Base-by-base conservation (phyloP, 2,113 vertebrate species). In the Hippopotamus amphibius region DNA sequence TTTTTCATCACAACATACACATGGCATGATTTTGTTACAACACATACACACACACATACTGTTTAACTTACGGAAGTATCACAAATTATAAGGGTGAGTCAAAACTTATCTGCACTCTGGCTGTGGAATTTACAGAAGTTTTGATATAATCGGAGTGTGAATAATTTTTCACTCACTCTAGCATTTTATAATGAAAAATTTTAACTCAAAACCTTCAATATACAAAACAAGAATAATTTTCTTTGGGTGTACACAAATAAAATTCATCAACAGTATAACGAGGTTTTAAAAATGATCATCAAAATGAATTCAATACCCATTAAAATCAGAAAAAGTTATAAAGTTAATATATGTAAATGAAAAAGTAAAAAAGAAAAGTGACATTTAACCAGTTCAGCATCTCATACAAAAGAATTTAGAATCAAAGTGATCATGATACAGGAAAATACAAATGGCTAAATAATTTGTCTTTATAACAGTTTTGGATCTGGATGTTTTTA, bases 141-240 rank as follows among this genome's bases (percentile, higher is more conserved):
- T 37, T 37, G 37, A 37, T 37, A 37, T 37, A 37, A 37, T 37
- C 37, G 37, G 37, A 37, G 37, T 37, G 37, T 37, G 37, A 37
- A 37, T 37, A 37, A 37, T 37, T 37, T 37, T 37, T 37, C 37
- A 37, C 37, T 37, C 37, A 37, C 37, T 37, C 37, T 37, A 37
- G 37, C 2, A 37, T 48, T 76, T 91, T 66, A 74, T 15, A 80
- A 17, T 66, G 46, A 72, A 93, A 83, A 63, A 14, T 2, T 12
- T 77, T 83, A 59, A 71, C 37, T 89, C 43, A 71, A 92, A 79
- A 80, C 15, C 79, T 82, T 63, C n/a, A 26, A 83, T n/a, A 90
- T 1, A 66, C 28, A 68, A 82, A 76, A 79, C 50, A 81, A 76
- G 88, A 96, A 63, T 13, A 77, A 57, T 43, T 80, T 89, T 7